Percentiles rank a stretch among this genome's conserved stretches.
Evolutionary conservation across 2,888 invertebrate genomes (phyloP).

Genomic region (Napeogenes inachia): DNA sequence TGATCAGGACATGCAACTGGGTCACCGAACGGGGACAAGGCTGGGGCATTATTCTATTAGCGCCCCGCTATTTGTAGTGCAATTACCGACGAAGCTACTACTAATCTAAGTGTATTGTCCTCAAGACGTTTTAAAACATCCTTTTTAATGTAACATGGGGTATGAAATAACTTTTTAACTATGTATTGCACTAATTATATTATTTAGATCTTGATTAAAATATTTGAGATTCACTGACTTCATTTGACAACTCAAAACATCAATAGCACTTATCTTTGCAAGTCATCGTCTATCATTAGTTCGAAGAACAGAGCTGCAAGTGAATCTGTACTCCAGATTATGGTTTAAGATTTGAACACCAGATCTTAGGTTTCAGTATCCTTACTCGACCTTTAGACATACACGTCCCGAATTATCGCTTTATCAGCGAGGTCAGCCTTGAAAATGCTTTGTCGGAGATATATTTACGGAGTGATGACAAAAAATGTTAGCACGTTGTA

Average conservation of each 20-base stretch:
- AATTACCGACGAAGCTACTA: constrained; percentile 20
- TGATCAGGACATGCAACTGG: constrained; percentile 56
- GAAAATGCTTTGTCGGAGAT: constrained; percentile 55
- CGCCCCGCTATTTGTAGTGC: constrained; percentile 31
- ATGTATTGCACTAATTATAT: too few relatives aligned
- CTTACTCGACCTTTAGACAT: constrained; percentile 42
- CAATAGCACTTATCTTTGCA: too few relatives aligned
- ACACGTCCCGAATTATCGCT: constrained; percentile 67
- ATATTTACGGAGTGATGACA: constrained; percentile 59
- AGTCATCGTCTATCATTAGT: too few relatives aligned
- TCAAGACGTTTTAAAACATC: background rate
- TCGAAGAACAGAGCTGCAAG: too few relatives aligned
- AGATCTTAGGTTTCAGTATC: constrained; percentile 30
- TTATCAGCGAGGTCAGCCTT: constrained; percentile 74
- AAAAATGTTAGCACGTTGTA: constrained; percentile 43
- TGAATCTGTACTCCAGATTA: too few relatives aligned
- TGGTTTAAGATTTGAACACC: too few relatives aligned
- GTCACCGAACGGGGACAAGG: constrained; percentile 67
- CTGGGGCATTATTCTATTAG: constrained; percentile 72
- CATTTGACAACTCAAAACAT: too few relatives aligned
- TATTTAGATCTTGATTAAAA: too few relatives aligned
- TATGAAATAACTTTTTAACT: too few relatives aligned
- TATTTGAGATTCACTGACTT: too few relatives aligned
- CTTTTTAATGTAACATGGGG: too few relatives aligned
- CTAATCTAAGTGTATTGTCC: background rate